Conservation (phyloP, 2,113 vertebrate genomes). For the Dicerorhinus sumatrensis region DNA sequence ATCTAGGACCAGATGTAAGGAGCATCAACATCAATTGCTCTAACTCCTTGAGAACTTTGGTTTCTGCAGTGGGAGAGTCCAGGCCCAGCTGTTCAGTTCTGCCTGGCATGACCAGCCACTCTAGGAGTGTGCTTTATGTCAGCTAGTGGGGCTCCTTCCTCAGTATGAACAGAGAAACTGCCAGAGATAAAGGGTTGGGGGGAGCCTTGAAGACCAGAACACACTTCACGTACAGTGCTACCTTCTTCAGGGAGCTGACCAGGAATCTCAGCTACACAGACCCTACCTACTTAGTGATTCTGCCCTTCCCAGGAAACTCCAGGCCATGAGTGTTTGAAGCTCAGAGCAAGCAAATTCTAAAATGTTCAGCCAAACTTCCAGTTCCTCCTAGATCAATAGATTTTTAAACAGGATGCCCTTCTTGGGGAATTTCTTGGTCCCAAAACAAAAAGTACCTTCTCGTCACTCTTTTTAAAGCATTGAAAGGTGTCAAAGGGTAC, state of each 20-base stretch:
- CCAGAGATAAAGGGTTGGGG: background rate
- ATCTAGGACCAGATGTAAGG: background rate
- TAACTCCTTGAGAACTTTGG: conserved; percentile 13
- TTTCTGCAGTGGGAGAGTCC: background rate
- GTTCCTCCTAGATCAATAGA: background rate
- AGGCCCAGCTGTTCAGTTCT: background rate
- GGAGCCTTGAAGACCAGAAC: background rate
- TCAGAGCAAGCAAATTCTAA: background rate
- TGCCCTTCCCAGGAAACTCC: background rate
- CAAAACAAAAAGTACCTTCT: background rate
- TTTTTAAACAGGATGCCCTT: background rate
- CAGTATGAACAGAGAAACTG: conserved; percentile 8
- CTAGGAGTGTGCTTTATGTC: background rate
- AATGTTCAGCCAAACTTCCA: conserved; percentile 24
- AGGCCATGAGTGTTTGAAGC: conserved; percentile 7
- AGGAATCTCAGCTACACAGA: background rate
- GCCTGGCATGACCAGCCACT: background rate
- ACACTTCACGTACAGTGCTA: background rate
- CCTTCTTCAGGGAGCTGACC: background rate
- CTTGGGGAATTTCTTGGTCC: background rate
- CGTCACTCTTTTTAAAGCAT: background rate
- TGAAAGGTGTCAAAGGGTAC: background rate
- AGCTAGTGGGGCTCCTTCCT: background rate
- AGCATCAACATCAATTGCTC: background rate
- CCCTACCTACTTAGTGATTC: background rate